phyloP scores from a whole-genome alignment of 1,140 invertebrate species.

The Aphis gossypii region DNA sequence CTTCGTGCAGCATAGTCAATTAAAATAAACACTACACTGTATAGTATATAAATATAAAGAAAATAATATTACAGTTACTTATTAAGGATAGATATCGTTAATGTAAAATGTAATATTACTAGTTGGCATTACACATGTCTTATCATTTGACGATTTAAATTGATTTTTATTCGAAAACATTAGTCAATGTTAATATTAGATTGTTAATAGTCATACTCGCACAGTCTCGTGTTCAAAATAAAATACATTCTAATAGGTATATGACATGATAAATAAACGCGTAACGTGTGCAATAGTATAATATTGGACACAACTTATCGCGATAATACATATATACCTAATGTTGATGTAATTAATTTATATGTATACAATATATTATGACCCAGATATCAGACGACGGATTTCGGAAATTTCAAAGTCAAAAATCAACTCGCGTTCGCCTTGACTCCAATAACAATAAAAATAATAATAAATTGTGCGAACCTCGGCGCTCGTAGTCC shows the following conservation, averaged over 20 bases:
- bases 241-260: not conserved
- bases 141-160: not conserved
- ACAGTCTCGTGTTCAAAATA: not conserved
- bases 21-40: too few species aligned
- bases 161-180: not conserved
- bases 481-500: too few species aligned
- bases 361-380: not conserved
- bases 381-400: not conserved
- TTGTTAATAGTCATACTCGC: not conserved
- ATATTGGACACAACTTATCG: not conserved
- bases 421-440: conserved; percentile 17
- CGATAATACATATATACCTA: not conserved
- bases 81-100: not conserved
- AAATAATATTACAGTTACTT: too few species aligned
- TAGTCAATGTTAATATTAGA: not conserved
- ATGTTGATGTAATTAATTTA: not conserved
- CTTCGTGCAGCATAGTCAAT: too few species aligned
- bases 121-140: not conserved
- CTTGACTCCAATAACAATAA: conserved; percentile 34
- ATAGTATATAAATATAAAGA: too few species aligned
- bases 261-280: not conserved
- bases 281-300: not conserved
- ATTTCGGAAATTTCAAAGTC: conserved; percentile 32
- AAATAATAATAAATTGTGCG: not conserved
- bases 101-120: not conserved